Conservation (phyloP, 2,797 vertebrate species). For the Cirrhinus mrigala region DNA sequence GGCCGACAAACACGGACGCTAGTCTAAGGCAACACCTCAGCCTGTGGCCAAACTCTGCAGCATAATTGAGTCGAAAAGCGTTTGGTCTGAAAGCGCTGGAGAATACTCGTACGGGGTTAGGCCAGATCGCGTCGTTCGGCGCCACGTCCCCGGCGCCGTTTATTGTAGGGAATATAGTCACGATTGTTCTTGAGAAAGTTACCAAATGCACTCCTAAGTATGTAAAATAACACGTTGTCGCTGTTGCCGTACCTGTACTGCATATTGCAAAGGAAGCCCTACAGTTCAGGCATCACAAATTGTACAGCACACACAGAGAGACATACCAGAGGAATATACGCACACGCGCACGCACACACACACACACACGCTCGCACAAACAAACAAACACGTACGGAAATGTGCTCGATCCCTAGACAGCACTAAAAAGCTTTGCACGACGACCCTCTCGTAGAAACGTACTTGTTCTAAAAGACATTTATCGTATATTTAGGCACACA, state of each 20-base stretch:
- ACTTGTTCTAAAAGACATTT: constrained; percentile 74
- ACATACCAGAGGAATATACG: constrained; percentile 77
- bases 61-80: constrained; percentile 23
- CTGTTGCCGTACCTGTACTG: constrained; percentile 78
- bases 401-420: constrained; percentile 70
- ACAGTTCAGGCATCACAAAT: constrained; percentile 78
- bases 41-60: constrained; percentile 38
- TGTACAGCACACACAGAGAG: constrained; percentile 71
- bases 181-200: constrained; percentile 61
- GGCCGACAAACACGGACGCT: background rate
- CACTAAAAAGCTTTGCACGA: constrained; percentile 76
- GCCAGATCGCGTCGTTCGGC: background rate
- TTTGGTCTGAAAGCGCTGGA: constrained; percentile 29
- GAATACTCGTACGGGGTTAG: background rate
- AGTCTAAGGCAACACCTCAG: constrained; percentile 18
- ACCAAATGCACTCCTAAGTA: constrained; percentile 52
- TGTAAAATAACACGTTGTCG: constrained; percentile 35
- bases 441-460: constrained; percentile 74
- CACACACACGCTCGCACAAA: constrained; percentile 74
- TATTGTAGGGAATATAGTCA: constrained; percentile 42
- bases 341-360: constrained; percentile 74
- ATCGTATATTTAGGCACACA: constrained; percentile 71
- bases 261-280: constrained; percentile 87
- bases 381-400: constrained; percentile 73
- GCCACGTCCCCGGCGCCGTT: constrained; percentile 21